A percentile compares a stretch with the other conserved stretches of the same genome.
Evolutionary conservation across 1,140 invertebrate genomes (phyloP).

Genomic region (Lineus longissimus): DNA sequence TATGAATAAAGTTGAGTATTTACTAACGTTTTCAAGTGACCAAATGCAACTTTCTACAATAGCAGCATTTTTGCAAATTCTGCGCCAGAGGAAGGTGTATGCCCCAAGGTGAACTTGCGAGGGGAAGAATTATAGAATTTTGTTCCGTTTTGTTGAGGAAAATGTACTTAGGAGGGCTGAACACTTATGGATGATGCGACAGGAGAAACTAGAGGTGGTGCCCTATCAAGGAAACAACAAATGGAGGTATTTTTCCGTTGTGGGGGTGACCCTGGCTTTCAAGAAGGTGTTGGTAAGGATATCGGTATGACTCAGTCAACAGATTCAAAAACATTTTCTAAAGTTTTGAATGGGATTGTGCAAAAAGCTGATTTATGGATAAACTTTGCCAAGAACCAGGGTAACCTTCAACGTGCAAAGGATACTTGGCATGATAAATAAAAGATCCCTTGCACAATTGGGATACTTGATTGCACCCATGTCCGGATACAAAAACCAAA

Average conservation of each 20-base stretch:
- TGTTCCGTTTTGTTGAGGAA: constrained; percentile 2
- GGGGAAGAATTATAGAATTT: neutral
- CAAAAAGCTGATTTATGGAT: neutral
- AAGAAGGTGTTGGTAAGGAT: neutral
- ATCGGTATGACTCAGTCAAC: neutral
- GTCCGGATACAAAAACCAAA: neutral
- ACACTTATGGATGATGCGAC: neutral
- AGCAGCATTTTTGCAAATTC: neutral
- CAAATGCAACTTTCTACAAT: neutral
- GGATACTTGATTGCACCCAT: constrained; percentile 1
- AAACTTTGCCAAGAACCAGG: neutral
- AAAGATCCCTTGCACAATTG: neutral
- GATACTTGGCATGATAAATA: neutral
- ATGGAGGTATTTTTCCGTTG: constrained; percentile 3
- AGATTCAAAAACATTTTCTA: neutral
- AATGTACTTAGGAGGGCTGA: neutral
- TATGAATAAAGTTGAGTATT: too few relatives aligned
- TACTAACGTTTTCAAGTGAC: neutral
- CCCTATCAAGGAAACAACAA: neutral
- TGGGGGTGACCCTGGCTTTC: constrained; percentile 1
- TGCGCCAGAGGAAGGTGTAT: too few relatives aligned
- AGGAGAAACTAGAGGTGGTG: constrained; percentile 2
- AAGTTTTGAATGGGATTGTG: neutral
- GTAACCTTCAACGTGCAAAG: neutral
- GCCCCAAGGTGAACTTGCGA: too few relatives aligned